Evolutionary conservation across 2,888 invertebrate species (phyloP), one percentile per base, ranked within the genome.

Genomic region (Neocrepidodera transversa): DNA sequence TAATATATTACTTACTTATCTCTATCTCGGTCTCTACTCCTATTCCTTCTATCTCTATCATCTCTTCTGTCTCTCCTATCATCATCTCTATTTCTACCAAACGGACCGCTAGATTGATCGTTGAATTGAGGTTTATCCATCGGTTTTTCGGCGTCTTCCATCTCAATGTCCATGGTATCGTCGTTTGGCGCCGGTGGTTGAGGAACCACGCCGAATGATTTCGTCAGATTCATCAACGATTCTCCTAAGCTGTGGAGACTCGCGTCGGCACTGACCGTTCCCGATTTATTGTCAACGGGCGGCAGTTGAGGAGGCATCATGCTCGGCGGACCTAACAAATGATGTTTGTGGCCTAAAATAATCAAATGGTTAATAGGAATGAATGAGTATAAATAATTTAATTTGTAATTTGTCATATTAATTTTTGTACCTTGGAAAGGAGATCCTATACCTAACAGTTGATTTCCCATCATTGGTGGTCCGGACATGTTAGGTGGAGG

Each of bases 131-230:
- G 78, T 67, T 57, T 68, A 2, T 64, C 75, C 65, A 50, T 68
- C 13, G 53, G 38, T 38, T 79, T 40, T 68, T 72, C 71, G n/a
- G 82, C 86, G 63, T 87, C 85, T 58, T 87, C 87, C 76, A 88
- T 87, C 76, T 92, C 92, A 36, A 92, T 83, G 66, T 92, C 92
- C 91, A 92, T 92, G 50, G 89, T 89, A 71, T 91, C 91, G 52
- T 89, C 89, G 47, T 83, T 79, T 0, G 81, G 77, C 36, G 80
- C 75, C n/a, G 79, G 80, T 45, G 79, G 79, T 61, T 71, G 76
- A 1, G 73, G 68, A 16, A 75, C 68, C 54, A 75, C 59, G 17
- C 69, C 67, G 30, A 81, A 80, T 20, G 80, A 79, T 59, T 80
- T 81, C 8, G 80, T 76, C 73, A 82, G 77, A 61, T 78, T 81